Percentiles rank a stretch among this genome's conserved stretches.
phyloP scores from a whole-genome alignment of 2,797 vertebrate species.

The Dicrostonyx torquatus region DNA sequence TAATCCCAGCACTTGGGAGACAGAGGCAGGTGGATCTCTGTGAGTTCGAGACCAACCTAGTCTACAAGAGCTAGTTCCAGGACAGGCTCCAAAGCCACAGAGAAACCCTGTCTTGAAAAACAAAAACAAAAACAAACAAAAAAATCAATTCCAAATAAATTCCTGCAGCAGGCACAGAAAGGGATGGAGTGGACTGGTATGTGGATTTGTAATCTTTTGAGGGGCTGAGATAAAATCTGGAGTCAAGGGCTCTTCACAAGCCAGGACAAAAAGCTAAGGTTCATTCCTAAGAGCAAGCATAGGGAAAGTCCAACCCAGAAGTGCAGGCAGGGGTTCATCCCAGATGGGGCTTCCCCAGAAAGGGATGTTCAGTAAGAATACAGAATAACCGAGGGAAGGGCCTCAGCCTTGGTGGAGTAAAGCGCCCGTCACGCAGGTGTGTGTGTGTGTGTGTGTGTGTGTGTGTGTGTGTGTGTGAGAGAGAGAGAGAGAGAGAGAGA shows the following conservation, averaged over 20 bases:
- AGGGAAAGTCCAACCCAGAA: neutral
- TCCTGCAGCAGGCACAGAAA: fast-evolving
- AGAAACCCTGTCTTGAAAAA: no score
- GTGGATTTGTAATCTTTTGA: neutral
- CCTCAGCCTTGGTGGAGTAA: no score
- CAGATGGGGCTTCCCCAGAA: neutral
- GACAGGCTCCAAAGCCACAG: no score
- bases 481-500: no score
- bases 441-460: fast-evolving
- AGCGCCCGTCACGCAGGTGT: fast-evolving
- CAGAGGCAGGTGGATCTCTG: no score
- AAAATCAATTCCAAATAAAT: neutral
- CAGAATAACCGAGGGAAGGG: fast-evolving
- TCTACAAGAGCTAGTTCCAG: no score
- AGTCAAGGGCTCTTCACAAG: neutral
- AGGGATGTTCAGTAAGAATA: neutral
- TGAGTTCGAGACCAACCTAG: no score
- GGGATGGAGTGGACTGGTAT: fast-evolving
- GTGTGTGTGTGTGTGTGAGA: no score
- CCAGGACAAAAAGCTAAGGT: fast-evolving
- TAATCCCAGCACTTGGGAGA: no score
- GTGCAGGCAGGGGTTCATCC: neutral
- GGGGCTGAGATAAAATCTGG: fast-evolving
- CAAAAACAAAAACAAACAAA: no score
- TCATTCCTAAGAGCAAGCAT: fast-evolving